A percentile compares a stretch with the other conserved stretches of the same genome.
Conservation (phyloP, 2,888 invertebrate genomes). For the Macaria notata region DNA sequence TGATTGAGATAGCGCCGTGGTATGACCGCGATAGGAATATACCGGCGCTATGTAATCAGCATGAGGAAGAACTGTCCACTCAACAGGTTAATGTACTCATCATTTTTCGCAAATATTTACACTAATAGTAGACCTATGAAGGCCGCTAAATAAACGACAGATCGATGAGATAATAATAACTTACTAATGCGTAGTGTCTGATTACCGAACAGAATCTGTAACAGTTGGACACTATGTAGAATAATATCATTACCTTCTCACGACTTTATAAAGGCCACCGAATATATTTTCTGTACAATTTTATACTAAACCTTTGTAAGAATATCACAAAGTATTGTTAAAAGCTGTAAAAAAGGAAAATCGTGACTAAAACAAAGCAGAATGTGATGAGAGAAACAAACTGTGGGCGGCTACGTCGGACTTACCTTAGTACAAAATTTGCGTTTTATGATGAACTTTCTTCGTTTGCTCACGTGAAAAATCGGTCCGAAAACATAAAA, state of each 20-base stretch:
- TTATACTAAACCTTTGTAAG: slow-evolving; percentile 7
- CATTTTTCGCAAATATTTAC: slow-evolving; percentile 21
- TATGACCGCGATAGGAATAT: not conserved
- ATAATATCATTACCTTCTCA: slow-evolving; percentile 39
- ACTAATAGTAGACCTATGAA: slow-evolving; percentile 27
- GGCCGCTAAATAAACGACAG: slow-evolving; percentile 35
- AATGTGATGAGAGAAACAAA: slow-evolving; percentile 47
- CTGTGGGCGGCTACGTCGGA: slow-evolving; percentile 65
- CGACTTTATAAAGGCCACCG: slow-evolving; percentile 24
- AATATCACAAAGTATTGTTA: not conserved
- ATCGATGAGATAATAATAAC: slow-evolving; percentile 66
- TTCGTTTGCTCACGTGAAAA: slow-evolving; percentile 15
- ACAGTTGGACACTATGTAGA: slow-evolving; percentile 44
- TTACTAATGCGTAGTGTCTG: slow-evolving; percentile 70
- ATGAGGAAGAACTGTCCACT: slow-evolving; percentile 19
- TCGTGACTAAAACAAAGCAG: slow-evolving; percentile 61
- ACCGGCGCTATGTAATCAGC: slow-evolving; percentile 31
- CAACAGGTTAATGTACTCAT: slow-evolving; percentile 29
- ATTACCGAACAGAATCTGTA: slow-evolving; percentile 56
- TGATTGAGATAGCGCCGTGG: not conserved
- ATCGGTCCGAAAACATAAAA: slow-evolving; percentile 43
- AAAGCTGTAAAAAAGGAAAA: slow-evolving; percentile 35
- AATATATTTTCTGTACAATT: slow-evolving; percentile 3
- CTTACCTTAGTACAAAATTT: slow-evolving; percentile 54
- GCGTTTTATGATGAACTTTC: slow-evolving; percentile 5